Conservation (phyloP, 1,140 invertebrate genomes). For the Drosophila melanica region DNA sequence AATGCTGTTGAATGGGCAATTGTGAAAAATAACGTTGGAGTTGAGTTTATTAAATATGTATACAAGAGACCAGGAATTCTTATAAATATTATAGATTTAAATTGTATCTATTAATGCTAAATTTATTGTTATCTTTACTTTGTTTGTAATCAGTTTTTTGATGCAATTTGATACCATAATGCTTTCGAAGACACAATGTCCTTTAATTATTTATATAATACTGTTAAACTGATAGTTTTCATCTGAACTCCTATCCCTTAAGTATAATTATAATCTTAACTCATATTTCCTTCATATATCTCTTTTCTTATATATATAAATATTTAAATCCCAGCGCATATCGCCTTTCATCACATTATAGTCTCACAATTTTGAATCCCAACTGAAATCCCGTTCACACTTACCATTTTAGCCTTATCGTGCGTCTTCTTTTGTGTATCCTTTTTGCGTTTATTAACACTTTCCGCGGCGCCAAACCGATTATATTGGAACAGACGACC, state of each 20-base stretch:
- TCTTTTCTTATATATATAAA: neutral
- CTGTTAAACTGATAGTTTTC: no score
- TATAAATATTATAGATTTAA: neutral
- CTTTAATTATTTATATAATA: no score
- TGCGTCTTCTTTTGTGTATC: conserved; percentile 61
- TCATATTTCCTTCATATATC: neutral
- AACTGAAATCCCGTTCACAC: conserved; percentile 2
- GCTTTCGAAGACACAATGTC: no score
- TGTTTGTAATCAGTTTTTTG: conserved; percentile 1
- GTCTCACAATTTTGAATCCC: neutral
- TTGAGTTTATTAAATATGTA: neutral
- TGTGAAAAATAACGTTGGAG: neutral
- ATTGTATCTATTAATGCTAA: no score
- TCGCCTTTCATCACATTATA: neutral
- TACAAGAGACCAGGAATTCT: neutral
- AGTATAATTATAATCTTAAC: no score
- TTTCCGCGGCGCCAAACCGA: conserved; percentile 73
- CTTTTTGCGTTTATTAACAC: conserved; percentile 69
- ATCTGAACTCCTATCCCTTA: no score
- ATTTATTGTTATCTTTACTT: neutral
- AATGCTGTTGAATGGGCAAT: neutral
- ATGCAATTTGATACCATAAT: neutral
- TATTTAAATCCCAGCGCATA: neutral
- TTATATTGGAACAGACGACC: conserved; percentile 80
- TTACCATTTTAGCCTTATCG: conserved; percentile 65